phyloP scores from a whole-genome alignment of 2,888 invertebrate species.

The Adelphocoris suturalis region DNA sequence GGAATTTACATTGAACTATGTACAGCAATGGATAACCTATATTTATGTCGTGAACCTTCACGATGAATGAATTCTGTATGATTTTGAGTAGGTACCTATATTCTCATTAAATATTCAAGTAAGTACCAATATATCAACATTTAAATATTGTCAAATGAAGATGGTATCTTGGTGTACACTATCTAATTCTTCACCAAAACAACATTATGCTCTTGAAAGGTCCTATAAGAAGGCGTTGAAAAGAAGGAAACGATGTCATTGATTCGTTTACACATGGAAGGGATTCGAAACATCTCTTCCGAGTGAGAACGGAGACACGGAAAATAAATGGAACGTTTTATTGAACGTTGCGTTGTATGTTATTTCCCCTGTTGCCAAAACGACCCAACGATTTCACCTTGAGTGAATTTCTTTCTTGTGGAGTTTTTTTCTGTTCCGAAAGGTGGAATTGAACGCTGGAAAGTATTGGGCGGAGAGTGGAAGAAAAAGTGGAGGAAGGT shows the following conservation, averaged over 20 bases:
- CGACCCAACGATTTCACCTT: background rate
- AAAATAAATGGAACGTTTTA: conserved; percentile 39
- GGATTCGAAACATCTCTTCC: background rate
- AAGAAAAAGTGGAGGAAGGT: background rate
- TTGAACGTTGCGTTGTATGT: conserved; percentile 15
- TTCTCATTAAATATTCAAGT: too few relatives aligned
- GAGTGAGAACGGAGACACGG: background rate
- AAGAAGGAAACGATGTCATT: background rate
- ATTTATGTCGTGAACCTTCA: too few relatives aligned
- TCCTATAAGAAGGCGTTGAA: too few relatives aligned
- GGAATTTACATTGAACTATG: too few relatives aligned
- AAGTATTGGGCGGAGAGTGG: background rate
- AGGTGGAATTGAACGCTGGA: background rate
- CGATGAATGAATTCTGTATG: too few relatives aligned
- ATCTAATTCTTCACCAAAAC: too few relatives aligned
- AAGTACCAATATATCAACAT: too few relatives aligned
- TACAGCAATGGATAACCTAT: too few relatives aligned
- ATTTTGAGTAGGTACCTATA: too few relatives aligned
- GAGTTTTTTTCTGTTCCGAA: background rate
- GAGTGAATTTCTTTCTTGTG: conserved; percentile 35
- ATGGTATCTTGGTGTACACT: too few relatives aligned
- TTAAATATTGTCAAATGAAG: too few relatives aligned
- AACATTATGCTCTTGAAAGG: too few relatives aligned
- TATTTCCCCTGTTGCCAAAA: conserved; percentile 21
- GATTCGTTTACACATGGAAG: conserved; percentile 4